Conservation (phyloP, 2,113 vertebrate species). For the Rhipidura dahli region DNA sequence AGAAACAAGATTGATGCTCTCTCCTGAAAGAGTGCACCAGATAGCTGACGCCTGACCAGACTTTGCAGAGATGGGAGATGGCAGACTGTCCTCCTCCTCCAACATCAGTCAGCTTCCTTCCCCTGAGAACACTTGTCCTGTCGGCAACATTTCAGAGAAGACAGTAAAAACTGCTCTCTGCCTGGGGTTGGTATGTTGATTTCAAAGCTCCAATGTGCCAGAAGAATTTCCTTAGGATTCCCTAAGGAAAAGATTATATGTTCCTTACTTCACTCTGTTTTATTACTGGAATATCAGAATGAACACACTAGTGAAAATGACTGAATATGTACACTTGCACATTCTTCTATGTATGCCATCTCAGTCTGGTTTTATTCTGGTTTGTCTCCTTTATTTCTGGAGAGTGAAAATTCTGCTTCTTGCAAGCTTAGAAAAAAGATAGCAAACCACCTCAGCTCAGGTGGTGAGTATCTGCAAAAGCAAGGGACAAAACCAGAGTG, state of each 20-base stretch:
- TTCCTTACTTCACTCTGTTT: neutral
- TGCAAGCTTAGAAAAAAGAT: neutral
- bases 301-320: neutral
- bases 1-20: conserved; percentile 39
- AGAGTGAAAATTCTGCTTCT: neutral
- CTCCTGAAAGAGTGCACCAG: conserved; percentile 5
- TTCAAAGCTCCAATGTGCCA: neutral
- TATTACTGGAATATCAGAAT: neutral
- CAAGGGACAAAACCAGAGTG: neutral
- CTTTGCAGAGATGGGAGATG: conserved; percentile 9
- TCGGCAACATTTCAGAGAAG: neutral
- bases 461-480: neutral
- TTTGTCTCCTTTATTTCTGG: neutral
- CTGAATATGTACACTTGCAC: neutral
- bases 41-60: conserved; percentile 32
- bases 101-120: neutral
- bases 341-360: neutral
- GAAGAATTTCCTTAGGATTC: neutral
- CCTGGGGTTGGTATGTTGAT: neutral
- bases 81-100: neutral
- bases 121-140: conserved; percentile 21
- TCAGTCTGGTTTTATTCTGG: neutral
- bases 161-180: neutral
- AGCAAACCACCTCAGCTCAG: neutral
- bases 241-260: neutral